Percentiles rank a stretch among this genome's conserved stretches.
phyloP scores from a whole-genome alignment of 1,140 invertebrate species.

The Eumeta japonica region DNA sequence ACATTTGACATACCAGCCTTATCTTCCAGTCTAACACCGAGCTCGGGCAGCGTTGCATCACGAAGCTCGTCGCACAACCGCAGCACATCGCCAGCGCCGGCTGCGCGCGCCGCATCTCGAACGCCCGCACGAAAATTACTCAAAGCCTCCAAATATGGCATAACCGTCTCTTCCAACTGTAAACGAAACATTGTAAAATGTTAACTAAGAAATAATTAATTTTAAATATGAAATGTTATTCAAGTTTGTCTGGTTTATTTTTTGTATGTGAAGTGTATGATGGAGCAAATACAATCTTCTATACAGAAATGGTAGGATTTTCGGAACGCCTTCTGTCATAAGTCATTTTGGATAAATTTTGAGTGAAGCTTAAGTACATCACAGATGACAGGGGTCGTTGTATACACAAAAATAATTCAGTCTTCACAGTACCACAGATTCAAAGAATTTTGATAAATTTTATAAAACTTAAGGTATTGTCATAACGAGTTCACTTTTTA shows the following conservation, averaged over 20 bases:
- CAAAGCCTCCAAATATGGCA: conserved; percentile 86
- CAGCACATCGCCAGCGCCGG: conserved; percentile 76
- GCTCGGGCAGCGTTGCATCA: conserved; percentile 83
- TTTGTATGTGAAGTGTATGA: neutral
- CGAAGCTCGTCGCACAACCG: conserved; percentile 85
- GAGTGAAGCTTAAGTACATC: no score
- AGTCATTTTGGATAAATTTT: no score
- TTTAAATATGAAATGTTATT: neutral
- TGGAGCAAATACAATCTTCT: neutral
- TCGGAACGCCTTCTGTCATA: neutral
- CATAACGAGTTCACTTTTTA: no score
- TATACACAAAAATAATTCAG: no score
- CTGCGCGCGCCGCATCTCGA: conserved; percentile 69
- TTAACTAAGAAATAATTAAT: neutral
- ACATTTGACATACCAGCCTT: conserved; percentile 62
- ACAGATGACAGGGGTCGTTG: no score
- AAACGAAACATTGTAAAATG: conserved; percentile 10
- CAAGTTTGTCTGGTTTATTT: neutral
- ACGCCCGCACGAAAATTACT: conserved; percentile 85
- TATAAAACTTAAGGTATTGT: no score
- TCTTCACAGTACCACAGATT: no score
- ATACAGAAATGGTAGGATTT: neutral
- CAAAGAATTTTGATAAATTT: no score
- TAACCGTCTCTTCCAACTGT: conserved; percentile 74
- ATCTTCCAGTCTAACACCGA: conserved; percentile 94